Conservation (phyloP, 2,888 invertebrate species). For the Chrysolina haemoptera region DNA sequence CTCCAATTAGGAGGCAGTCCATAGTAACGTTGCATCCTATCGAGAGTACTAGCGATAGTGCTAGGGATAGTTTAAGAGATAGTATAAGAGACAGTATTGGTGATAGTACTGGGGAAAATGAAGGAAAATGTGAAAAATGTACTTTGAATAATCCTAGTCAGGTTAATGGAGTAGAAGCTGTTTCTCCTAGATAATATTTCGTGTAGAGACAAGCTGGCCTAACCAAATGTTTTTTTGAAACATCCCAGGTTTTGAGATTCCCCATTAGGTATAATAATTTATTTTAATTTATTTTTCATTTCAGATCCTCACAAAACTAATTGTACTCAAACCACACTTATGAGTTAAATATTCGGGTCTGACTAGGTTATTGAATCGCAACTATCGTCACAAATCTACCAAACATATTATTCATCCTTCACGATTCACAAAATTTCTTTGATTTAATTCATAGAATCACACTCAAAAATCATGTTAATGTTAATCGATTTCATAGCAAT, state of each 20-base stretch:
- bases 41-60: slow-evolving; percentile 54
- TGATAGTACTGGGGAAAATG: slow-evolving; percentile 9
- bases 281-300: too few relatives aligned
- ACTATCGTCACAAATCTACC: too few relatives aligned
- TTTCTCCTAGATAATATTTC: slow-evolving; percentile 60
- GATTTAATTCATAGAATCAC: too few relatives aligned
- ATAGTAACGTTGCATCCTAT: slow-evolving; percentile 68
- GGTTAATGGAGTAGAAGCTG: slow-evolving; percentile 51
- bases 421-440: too few relatives aligned
- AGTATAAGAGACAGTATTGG: slow-evolving; percentile 5
- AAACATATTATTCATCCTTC: too few relatives aligned
- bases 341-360: too few relatives aligned
- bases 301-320: too few relatives aligned
- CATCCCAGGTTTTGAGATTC: slow-evolving; percentile 30
- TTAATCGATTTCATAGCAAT: too few relatives aligned
- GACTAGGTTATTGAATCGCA: too few relatives aligned
- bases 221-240: slow-evolving; percentile 33
- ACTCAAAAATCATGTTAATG: too few relatives aligned
- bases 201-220: slow-evolving; percentile 33
- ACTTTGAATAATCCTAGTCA: slow-evolving; percentile 56
- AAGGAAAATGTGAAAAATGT: slow-evolving; percentile 19
- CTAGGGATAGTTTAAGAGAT: slow-evolving; percentile 20
- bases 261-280: too few relatives aligned
- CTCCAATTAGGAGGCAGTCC: slow-evolving; percentile 64
- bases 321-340: too few relatives aligned